Percentiles rank a stretch among this genome's conserved stretches.
phyloP scores from a whole-genome alignment of 1,140 invertebrate genomes.

The Panagrolaimus sp. region DNA sequence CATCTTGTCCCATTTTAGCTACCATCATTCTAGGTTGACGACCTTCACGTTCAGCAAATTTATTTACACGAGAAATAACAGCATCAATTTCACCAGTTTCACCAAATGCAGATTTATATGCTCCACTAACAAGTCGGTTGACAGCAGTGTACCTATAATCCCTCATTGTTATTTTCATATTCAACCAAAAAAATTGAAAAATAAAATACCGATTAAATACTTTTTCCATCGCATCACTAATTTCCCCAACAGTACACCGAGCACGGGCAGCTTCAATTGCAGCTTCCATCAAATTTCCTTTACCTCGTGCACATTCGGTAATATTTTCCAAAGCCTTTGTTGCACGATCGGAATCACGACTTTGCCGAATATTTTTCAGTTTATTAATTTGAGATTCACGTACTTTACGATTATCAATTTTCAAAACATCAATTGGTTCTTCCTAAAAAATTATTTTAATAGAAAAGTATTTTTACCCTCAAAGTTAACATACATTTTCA shows the following conservation, averaged over 20 bases:
- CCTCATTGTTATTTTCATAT: too few relatives aligned
- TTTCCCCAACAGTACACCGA: slow-evolving; percentile 68
- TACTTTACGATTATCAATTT: slow-evolving; percentile 68
- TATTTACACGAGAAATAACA: slow-evolving; percentile 60
- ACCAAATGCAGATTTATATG: slow-evolving; percentile 67
- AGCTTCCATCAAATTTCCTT: slow-evolving; percentile 65
- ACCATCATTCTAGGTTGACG: slow-evolving; percentile 67
- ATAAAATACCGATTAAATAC: slow-evolving; percentile 46
- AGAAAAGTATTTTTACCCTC: slow-evolving; percentile 7
- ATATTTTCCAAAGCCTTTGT: slow-evolving; percentile 61
- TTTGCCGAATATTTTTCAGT: slow-evolving; percentile 60
- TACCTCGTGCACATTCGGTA: slow-evolving; percentile 62
- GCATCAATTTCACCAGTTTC: slow-evolving; percentile 63
- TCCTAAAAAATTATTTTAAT: slow-evolving; percentile 57
- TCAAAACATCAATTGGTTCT: slow-evolving; percentile 65
- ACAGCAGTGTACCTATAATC: slow-evolving; percentile 35
- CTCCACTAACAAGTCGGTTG: slow-evolving; percentile 67
- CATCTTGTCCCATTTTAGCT: slow-evolving; percentile 70
- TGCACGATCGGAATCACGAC: slow-evolving; percentile 51
- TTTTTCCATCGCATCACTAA: slow-evolving; percentile 68
- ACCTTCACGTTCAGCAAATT: slow-evolving; percentile 65
- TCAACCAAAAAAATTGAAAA: too few relatives aligned
- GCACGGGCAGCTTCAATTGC: slow-evolving; percentile 64
- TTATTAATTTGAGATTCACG: slow-evolving; percentile 64
- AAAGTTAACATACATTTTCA: slow-evolving; percentile 20